These are phyloP conservation scores for Psophia crepitans DNA, from an alignment of 2,113 vertebrate species.

Conservation along the genomic window DNA sequence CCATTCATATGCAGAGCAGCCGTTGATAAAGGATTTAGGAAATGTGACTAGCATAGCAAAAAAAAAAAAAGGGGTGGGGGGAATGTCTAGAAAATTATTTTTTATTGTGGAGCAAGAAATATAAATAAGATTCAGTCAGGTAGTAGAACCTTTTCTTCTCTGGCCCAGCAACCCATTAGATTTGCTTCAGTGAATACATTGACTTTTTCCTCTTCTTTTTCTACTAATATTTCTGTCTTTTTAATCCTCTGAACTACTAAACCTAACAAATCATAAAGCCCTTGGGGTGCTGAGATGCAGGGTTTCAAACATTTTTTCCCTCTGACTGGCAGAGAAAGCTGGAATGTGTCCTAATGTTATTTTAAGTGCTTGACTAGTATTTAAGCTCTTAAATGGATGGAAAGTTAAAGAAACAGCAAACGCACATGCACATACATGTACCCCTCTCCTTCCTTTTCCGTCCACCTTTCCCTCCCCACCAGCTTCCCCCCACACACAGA, in stretches of 20 bases:
- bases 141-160: conserved; percentile 69
- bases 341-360: conserved; percentile 76
- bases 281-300: conserved; percentile 70
- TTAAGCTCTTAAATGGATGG: conserved; percentile 72
- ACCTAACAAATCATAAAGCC: conserved; percentile 78
- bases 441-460: neutral
- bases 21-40: conserved; percentile 78
- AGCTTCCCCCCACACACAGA: conserved; percentile 5
- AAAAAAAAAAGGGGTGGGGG: neutral
- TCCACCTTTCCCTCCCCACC: neutral
- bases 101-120: conserved; percentile 74
- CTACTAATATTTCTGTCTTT: conserved; percentile 76
- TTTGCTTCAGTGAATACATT: conserved; percentile 72
- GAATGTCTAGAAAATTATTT: conserved; percentile 72
- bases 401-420: conserved; percentile 57
- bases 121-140: conserved; percentile 76
- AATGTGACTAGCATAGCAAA: conserved; percentile 82
- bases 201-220: conserved; percentile 63
- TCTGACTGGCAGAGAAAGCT: conserved; percentile 75
- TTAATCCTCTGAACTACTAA: conserved; percentile 76
- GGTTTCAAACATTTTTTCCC: conserved; percentile 57
- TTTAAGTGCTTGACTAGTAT: conserved; percentile 75
- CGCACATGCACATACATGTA: conserved; percentile 32
- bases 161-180: conserved; percentile 70
- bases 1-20: conserved; percentile 84